Percentiles rank a stretch among this genome's conserved stretches.
These are phyloP conservation scores for Caradrina clavipalpis DNA, from an alignment of 2,888 invertebrate species.

Conservation along the genomic window DNA sequence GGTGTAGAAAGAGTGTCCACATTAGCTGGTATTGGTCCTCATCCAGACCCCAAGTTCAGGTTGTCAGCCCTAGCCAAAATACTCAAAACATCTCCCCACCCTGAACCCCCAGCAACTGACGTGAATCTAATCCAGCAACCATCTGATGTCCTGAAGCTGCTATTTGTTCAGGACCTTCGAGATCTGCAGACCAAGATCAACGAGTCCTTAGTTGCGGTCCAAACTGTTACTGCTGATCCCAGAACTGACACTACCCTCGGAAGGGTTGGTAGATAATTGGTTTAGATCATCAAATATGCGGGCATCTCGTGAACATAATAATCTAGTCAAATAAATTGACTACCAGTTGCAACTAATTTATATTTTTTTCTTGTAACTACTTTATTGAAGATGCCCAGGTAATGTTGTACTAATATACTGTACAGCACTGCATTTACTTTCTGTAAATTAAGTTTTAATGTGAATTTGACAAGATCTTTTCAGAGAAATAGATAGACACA, in stretches of 20 bases:
- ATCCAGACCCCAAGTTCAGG: conserved; percentile 83
- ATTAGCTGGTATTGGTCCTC: conserved; percentile 88
- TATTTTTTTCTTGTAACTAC: conserved; percentile 24
- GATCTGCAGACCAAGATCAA: conserved; percentile 98
- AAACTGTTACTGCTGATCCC: conserved; percentile 98
- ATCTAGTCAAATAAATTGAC: conserved; percentile 35
- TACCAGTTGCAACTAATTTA: conserved; percentile 9
- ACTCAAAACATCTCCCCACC: conserved; percentile 95
- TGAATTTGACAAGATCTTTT: conserved; percentile 8
- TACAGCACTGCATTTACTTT: conserved; percentile 20
- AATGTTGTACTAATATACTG: conserved; percentile 24
- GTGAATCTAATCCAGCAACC: conserved; percentile 80
- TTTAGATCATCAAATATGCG: background rate
- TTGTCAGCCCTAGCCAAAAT: conserved; percentile 93
- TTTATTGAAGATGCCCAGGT: conserved; percentile 35
- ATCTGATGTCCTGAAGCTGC: conserved; percentile 93
- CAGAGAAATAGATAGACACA: conserved; percentile 9
- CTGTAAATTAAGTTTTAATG: conserved; percentile 27
- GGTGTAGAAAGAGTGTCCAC: conserved; percentile 95
- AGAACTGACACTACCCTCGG: conserved; percentile 98
- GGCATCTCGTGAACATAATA: conserved; percentile 38
- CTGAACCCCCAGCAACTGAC: conserved; percentile 88
- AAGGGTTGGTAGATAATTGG: conserved; percentile 94
- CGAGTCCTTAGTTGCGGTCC: conserved; percentile 97
- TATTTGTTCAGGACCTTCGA: conserved; percentile 96